phyloP scores from a whole-genome alignment of 2,797 vertebrate genomes.

The Centropyge bicolor region DNA sequence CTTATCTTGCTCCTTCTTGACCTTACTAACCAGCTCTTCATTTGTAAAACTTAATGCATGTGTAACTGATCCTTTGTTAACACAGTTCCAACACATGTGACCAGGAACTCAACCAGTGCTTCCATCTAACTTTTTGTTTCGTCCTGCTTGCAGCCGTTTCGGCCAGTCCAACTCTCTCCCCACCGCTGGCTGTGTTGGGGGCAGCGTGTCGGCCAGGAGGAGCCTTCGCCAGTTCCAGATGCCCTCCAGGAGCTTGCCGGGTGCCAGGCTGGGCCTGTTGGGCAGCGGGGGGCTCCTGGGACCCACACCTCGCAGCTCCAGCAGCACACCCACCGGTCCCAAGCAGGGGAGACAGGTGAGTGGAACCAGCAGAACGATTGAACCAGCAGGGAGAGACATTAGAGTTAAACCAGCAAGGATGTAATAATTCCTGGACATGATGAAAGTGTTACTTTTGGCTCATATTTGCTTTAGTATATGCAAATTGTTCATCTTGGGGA shows the following conservation, averaged over 20 bases:
- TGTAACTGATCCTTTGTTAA: not conserved
- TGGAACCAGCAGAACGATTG: slow-evolving; percentile 17
- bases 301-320: slow-evolving; percentile 89
- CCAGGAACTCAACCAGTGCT: not conserved
- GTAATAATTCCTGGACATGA: not conserved
- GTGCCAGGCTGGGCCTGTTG: slow-evolving; percentile 90
- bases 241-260: slow-evolving; percentile 94
- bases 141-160: slow-evolving; percentile 86
- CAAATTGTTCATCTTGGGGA: not conserved
- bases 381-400: not conserved
- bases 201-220: slow-evolving; percentile 89
- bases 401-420: not conserved
- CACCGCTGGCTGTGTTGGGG: slow-evolving; percentile 90
- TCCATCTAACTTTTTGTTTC: not conserved
- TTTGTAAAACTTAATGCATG: not conserved
- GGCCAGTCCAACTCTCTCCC: slow-evolving; percentile 98
- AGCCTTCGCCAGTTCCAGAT: slow-evolving; percentile 97
- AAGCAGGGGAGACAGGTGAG: slow-evolving; percentile 97
- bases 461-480: not conserved
- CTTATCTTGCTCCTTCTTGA: not conserved
- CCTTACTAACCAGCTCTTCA: not conserved
- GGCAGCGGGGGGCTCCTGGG: slow-evolving; percentile 91
- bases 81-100: not conserved
- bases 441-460: not conserved
- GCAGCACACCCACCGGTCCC: slow-evolving; percentile 92